These are phyloP conservation scores for Accipiter cooperii DNA, from an alignment of 2,113 vertebrate species.

Conservation along the genomic window DNA sequence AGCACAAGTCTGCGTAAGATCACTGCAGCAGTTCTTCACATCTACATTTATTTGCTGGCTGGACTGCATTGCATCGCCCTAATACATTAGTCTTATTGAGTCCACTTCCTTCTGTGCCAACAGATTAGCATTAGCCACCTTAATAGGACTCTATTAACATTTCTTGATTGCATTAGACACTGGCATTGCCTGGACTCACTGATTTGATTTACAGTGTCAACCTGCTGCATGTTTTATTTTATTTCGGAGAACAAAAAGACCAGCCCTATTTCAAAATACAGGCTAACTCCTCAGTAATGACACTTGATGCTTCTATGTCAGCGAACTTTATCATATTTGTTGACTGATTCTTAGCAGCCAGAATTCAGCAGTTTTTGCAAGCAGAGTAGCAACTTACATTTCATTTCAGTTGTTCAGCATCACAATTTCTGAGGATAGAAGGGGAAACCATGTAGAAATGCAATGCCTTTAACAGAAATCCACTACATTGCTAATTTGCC, in stretches of 20 bases:
- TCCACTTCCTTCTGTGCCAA: not conserved
- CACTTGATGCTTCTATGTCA: not conserved
- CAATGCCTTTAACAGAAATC: not conserved
- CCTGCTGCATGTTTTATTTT: not conserved
- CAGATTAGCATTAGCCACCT: not conserved
- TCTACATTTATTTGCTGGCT: not conserved
- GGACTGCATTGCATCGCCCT: not conserved
- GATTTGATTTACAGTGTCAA: conserved; percentile 6
- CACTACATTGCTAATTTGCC: not conserved
- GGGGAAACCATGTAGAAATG: not conserved
- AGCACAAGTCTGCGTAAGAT: not conserved
- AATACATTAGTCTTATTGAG: not conserved
- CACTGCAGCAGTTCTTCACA: not conserved
- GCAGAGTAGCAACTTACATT: not conserved
- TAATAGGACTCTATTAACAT: conserved; percentile 32
- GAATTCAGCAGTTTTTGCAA: not conserved
- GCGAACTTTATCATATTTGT: not conserved
- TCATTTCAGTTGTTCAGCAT: not conserved
- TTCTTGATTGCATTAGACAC: conserved; percentile 34
- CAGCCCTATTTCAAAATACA: not conserved
- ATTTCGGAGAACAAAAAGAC: not conserved
- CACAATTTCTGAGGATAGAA: not conserved
- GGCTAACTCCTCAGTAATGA: not conserved
- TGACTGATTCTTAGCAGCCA: not conserved
- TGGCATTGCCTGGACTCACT: not conserved